Evolutionary conservation across 2,888 invertebrate species (phyloP).

Genomic region (Napeogenes inachia): DNA sequence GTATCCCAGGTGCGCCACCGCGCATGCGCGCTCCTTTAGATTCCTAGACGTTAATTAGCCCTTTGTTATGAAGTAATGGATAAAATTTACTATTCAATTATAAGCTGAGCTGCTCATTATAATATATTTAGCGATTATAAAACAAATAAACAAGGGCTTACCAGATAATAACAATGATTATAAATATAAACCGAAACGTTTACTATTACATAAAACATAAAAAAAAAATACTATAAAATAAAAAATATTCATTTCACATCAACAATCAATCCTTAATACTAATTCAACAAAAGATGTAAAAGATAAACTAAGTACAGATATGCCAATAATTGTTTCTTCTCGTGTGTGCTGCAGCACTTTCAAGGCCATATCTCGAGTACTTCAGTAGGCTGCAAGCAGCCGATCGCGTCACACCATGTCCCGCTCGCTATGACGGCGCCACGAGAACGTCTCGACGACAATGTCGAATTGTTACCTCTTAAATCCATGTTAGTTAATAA

Average conservation of each 20-base stretch:
- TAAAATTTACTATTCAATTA: no score
- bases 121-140: no score
- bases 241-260: no score
- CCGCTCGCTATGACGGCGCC: constrained; percentile 58
- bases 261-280: no score
- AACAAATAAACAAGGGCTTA: no score
- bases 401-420: constrained; percentile 55
- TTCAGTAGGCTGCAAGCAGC: constrained; percentile 58
- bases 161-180: no score
- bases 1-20: background rate
- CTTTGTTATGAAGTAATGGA: background rate
- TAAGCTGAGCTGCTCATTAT: no score
- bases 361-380: constrained; percentile 37
- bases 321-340: constrained; percentile 20
- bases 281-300: background rate
- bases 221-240: no score
- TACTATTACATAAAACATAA: no score
- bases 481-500: constrained; percentile 70
- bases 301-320: background rate
- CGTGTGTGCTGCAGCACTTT: constrained; percentile 39
- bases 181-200: no score
- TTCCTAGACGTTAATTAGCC: background rate
- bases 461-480: constrained; percentile 65
- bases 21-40: background rate
- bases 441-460: constrained; percentile 60